A percentile compares a stretch with the other conserved stretches of the same genome.
Evolutionary conservation across 92 coral and sea anemone species (phyloP).

Genomic region (Zoanthus sansibaricus): DNA sequence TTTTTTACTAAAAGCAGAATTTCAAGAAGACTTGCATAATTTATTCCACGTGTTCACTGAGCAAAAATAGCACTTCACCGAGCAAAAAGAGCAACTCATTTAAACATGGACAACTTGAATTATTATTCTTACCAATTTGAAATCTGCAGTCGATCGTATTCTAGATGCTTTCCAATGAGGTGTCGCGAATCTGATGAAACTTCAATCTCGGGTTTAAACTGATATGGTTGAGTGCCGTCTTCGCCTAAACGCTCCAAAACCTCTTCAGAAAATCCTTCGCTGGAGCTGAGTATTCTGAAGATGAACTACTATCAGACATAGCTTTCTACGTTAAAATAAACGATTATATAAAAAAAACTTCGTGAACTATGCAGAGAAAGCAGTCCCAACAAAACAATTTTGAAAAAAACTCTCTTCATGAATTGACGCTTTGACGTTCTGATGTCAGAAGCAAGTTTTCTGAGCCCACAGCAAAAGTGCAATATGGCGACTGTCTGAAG

Average conservation of each 20-base stretch:
- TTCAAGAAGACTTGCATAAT: not conserved
- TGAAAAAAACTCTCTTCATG: not conserved
- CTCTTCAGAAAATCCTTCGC: slow-evolving; percentile 48
- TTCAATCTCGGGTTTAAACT: slow-evolving; percentile 42
- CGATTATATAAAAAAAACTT: not conserved
- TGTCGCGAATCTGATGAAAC: slow-evolving; percentile 20
- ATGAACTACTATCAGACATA: slow-evolving; percentile 41
- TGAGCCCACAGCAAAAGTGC: slow-evolving; percentile 6
- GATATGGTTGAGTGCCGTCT: slow-evolving; percentile 35
- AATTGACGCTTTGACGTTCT: slow-evolving; percentile 11
- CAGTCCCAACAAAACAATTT: slow-evolving; percentile 3
- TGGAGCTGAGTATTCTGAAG: slow-evolving; percentile 43
- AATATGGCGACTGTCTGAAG: slow-evolving; percentile 21
- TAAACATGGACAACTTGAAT: not conserved
- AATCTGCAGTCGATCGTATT: slow-evolving; percentile 18
- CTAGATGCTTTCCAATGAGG: slow-evolving; percentile 34
- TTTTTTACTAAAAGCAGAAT: not conserved
- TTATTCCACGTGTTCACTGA: slow-evolving; percentile 2
- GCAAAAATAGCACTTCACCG: not conserved
- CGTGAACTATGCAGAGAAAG: not conserved
- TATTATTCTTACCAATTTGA: slow-evolving; percentile 39
- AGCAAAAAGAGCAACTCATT: not conserved
- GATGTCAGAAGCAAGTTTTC: slow-evolving; percentile 18
- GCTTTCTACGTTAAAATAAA: slow-evolving; percentile 26
- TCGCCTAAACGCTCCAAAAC: slow-evolving; percentile 39